Conservation (phyloP, 2,888 invertebrate species). For the Amiota minor region DNA sequence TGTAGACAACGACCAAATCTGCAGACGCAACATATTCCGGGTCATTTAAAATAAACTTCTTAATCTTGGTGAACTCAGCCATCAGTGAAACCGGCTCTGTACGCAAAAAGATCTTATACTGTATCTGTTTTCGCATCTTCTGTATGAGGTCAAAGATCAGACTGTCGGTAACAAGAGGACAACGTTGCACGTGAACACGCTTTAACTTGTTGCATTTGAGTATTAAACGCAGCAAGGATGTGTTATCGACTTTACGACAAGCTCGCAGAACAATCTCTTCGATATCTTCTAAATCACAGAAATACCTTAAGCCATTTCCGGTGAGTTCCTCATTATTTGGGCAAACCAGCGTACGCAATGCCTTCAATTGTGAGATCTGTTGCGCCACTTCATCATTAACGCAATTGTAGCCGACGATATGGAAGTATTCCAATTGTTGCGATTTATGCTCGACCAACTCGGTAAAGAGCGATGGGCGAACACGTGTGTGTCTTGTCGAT, state of each 20-base stretch:
- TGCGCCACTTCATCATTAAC: constrained; percentile 16
- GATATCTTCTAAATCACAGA: constrained; percentile 36
- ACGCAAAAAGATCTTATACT: constrained; percentile 33
- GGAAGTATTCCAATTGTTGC: constrained; percentile 38
- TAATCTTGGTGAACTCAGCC: constrained; percentile 14
- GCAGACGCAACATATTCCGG: constrained; percentile 8
- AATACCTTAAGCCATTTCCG: constrained; percentile 9
- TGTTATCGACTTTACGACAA: constrained; percentile 13
- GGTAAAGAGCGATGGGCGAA: constrained; percentile 31
- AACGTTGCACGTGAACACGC: constrained; percentile 34
- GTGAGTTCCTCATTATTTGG: constrained; percentile 21
- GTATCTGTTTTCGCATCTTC: constrained; percentile 35
- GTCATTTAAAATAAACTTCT: neutral
- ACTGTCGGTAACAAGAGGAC: constrained; percentile 4
- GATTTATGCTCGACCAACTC: constrained; percentile 38
- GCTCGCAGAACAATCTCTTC: constrained; percentile 40
- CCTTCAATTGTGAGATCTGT: constrained; percentile 35
- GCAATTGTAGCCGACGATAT: constrained; percentile 15
- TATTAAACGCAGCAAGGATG: constrained; percentile 38
- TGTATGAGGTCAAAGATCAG: constrained; percentile 39
- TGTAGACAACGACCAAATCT: constrained; percentile 1
- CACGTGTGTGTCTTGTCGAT: neutral
- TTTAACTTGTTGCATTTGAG: constrained; percentile 42
- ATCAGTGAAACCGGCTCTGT: constrained; percentile 42
- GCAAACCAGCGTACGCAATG: constrained; percentile 35